A percentile compares a stretch with the other conserved stretches of the same genome.
phyloP scores from a whole-genome alignment of 2,888 invertebrate genomes.

The Lasioglossum marginatum region DNA sequence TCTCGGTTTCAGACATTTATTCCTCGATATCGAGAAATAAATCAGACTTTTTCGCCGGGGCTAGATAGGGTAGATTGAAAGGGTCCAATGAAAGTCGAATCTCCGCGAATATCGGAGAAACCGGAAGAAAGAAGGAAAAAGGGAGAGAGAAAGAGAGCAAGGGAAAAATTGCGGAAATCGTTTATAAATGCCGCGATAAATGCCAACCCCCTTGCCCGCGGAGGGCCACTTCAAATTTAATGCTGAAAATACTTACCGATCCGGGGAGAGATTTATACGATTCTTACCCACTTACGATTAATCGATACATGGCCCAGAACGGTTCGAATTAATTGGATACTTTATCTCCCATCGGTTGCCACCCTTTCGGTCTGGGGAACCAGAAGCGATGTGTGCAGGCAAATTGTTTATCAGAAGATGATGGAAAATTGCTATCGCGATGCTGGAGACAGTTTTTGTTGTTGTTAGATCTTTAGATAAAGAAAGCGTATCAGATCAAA shows the following conservation, averaged over 20 bases:
- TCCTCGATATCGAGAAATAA: background rate
- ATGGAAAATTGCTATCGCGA: background rate
- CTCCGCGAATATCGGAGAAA: background rate
- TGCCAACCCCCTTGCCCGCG: background rate
- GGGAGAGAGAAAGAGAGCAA: background rate
- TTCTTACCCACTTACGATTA: background rate
- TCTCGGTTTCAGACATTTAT: background rate
- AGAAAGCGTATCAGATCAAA: background rate
- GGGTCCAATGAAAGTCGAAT: background rate
- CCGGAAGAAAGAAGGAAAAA: background rate
- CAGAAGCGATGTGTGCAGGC: background rate
- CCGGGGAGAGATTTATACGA: background rate
- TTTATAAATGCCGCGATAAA: background rate
- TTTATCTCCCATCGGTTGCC: background rate
- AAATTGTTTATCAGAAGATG: background rate
- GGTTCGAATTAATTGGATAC: background rate
- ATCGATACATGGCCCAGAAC: background rate
- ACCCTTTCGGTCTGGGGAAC: background rate
- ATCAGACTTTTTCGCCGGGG: background rate
- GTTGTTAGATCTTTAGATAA: too few species aligned
- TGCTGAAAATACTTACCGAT: background rate
- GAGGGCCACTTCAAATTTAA: background rate
- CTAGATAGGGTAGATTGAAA: background rate
- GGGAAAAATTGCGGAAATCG: background rate
- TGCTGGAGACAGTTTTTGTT: too few species aligned